Evolutionary conservation across 2,888 invertebrate species (phyloP).

Genomic region (Eupithecia subumbrata): DNA sequence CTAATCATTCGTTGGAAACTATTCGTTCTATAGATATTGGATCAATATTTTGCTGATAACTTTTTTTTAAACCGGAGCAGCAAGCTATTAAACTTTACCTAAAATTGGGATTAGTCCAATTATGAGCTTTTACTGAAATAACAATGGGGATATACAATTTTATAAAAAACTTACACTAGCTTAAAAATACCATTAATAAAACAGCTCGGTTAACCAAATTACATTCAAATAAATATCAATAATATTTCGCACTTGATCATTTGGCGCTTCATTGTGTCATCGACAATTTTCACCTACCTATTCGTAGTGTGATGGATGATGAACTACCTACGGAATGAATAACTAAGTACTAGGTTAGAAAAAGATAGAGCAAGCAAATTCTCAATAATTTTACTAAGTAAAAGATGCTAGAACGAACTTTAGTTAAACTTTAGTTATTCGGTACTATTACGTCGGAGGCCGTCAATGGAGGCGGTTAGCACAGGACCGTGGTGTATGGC

Average conservation of each 20-base stretch:
- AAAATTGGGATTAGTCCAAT: background rate
- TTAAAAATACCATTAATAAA: background rate
- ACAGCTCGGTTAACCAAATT: background rate
- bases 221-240: background rate
- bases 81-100: background rate
- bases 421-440: background rate
- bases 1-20: constrained; percentile 9
- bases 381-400: background rate
- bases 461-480: too few species aligned
- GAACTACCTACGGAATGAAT: background rate
- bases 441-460: too few species aligned
- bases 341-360: background rate
- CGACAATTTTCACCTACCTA: background rate
- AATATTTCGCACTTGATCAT: background rate
- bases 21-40: background rate
- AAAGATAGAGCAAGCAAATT: background rate
- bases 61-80: background rate
- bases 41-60: background rate
- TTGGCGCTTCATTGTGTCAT: background rate
- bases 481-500: too few species aligned
- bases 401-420: background rate
- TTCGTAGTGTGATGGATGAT: background rate
- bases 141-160: background rate
- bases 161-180: background rate
- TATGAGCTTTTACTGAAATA: background rate